Base-by-base conservation (phyloP, 2,888 invertebrate genomes). In the Odontocolon sp. region DNA sequence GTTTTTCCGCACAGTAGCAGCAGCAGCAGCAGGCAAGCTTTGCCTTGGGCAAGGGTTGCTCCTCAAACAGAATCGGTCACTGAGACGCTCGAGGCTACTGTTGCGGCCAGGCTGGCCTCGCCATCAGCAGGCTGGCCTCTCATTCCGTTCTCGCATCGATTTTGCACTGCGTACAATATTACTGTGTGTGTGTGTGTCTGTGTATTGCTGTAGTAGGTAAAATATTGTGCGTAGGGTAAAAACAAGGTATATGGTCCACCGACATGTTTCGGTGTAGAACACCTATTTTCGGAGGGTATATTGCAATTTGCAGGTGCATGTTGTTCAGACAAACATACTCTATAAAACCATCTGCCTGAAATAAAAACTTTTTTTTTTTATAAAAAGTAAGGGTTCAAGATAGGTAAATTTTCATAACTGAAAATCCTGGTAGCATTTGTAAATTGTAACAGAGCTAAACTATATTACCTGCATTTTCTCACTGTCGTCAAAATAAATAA, bases 41-140 rank as follows among this genome's bases (percentile, higher is more conserved):
- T 67, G 82, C 85, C 82, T 73, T 78, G 71, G 86, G 87, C 87
- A 87, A 88, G 88, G 88, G 88, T 88, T 85, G 85, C 86, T 85
- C 72, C 84, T 88, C 88, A 88, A 88, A 88, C 87, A 87, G 86
- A 87, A 86, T 88, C 88, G 86, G 86, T 86, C 87, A 85, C 85
- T 84, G 84, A 86, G 87, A 84, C 79, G 63, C 82, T 81, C 85
- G 81, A 74, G 77, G 71, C 59, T 78, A 77, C 80, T 74, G 83
- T 81, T 77, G 74, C 66, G 66, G 70, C 63, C 77, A 76, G 80
- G 50, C 50, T 52, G 50, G 67, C 70, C 63, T 74, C 77, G 77
- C 79, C 79, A 78, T 75, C 71, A 77, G 42, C 71, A 70, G 63
- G 64, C 54, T 73, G 31, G n/a, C n/a, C 68, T 67, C 40, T 38